A percentile compares a stretch with the other conserved stretches of the same genome.
phyloP scores from a whole-genome alignment of 1,140 invertebrate genomes.

The Heliconius congener region DNA sequence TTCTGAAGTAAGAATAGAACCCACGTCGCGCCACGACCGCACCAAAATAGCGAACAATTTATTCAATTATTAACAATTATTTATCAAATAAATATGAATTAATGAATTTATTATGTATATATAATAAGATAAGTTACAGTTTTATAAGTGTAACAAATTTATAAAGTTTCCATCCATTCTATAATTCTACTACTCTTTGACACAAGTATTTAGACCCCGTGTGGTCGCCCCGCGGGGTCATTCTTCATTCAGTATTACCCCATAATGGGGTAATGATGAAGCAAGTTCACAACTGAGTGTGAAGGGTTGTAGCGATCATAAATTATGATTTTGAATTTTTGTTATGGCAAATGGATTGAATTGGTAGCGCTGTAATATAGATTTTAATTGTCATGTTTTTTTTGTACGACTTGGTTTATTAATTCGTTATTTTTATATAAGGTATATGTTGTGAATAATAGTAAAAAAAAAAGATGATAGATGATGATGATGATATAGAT shows the following conservation, averaged over 20 bases:
- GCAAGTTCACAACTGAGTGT: slow-evolving; percentile 56
- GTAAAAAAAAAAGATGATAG: too few relatives aligned
- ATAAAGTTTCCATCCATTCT: background rate
- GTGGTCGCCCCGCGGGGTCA: slow-evolving; percentile 51
- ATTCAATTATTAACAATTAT: too few relatives aligned
- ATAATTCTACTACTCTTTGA: background rate
- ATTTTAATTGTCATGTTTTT: slow-evolving; percentile 4
- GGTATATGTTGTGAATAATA: too few relatives aligned
- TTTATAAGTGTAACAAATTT: too few relatives aligned
- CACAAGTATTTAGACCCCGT: slow-evolving; percentile 45
- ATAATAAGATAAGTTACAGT: too few relatives aligned
- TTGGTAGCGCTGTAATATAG: slow-evolving; percentile 14
- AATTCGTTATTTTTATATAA: too few relatives aligned
- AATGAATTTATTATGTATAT: too few relatives aligned
- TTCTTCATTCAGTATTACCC: slow-evolving; percentile 49
- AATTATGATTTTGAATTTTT: slow-evolving; percentile 30
- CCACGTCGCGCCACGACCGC: too few relatives aligned
- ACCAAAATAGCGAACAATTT: too few relatives aligned
- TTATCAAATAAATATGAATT: too few relatives aligned
- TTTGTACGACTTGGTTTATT: background rate
- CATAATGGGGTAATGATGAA: slow-evolving; percentile 64
- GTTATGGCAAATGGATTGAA: slow-evolving; percentile 8
- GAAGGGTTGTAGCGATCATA: slow-evolving; percentile 25
- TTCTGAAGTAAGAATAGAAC: too few relatives aligned
- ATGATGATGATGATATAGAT: too few relatives aligned